These are phyloP conservation scores for Sebastes flavidus DNA, from an alignment of 2,797 vertebrate genomes.

Conservation along the genomic window DNA sequence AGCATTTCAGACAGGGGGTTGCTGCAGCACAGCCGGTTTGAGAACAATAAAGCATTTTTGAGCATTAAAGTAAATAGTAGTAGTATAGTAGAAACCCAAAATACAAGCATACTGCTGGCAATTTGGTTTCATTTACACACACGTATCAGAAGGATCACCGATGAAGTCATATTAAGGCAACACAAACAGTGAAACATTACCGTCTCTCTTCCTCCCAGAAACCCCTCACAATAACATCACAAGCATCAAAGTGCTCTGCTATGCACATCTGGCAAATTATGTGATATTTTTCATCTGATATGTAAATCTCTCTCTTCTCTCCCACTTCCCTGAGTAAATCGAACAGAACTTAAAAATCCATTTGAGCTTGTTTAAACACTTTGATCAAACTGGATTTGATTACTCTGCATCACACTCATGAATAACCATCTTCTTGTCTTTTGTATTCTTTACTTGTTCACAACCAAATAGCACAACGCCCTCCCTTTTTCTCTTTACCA, in stretches of 20 bases:
- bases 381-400: not conserved
- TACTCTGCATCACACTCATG: not conserved
- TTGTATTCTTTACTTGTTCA: not conserved
- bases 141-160: not conserved
- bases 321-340: not conserved
- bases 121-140: not conserved
- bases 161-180: not conserved
- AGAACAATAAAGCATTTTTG: not conserved
- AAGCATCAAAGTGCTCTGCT: not conserved
- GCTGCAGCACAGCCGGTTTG: not conserved
- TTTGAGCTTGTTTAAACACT: constrained; percentile 11
- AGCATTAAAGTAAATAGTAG: not conserved
- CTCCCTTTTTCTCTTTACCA: too few relatives aligned
- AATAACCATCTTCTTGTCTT: not conserved
- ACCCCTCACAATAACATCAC: not conserved
- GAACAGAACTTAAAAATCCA: not conserved
- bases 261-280: not conserved
- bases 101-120: too few relatives aligned
- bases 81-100: too few relatives aligned
- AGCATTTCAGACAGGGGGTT: too few relatives aligned
- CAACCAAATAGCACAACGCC: not conserved
- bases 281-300: not conserved
- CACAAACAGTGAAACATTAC: not conserved
- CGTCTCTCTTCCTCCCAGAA: not conserved
- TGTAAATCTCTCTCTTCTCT: not conserved